Conservation (phyloP, 1,140 invertebrate genomes). For the Drosophila biarmipes region DNA sequence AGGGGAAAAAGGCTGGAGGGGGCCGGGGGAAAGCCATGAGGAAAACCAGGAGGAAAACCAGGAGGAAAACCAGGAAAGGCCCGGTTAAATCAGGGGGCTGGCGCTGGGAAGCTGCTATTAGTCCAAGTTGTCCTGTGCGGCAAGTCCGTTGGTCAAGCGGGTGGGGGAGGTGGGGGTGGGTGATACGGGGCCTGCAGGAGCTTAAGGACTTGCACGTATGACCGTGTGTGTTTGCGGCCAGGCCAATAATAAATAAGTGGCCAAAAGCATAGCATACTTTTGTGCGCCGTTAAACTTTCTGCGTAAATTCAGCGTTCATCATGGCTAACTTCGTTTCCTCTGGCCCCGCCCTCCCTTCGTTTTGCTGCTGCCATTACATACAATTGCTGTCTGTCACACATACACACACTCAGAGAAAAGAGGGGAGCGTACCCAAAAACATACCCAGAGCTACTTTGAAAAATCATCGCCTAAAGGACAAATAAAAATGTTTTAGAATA, state of each 20-base stretch:
- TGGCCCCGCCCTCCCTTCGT: neutral
- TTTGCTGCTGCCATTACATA: conserved; percentile 39
- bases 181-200: conserved; percentile 7
- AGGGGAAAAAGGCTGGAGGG: neutral
- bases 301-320: conserved; percentile 70
- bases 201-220: conserved; percentile 48
- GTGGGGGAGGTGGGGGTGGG: neutral
- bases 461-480: too few relatives aligned
- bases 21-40: neutral
- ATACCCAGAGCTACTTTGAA: too few relatives aligned
- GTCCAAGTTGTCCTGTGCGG: conserved; percentile 65
- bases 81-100: neutral
- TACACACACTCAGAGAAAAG: conserved; percentile 1
- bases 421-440: too few relatives aligned
- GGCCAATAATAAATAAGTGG: conserved; percentile 80
- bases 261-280: conserved; percentile 69
- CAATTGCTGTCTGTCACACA: conserved; percentile 35
- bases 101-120: conserved; percentile 57
- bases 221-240: conserved; percentile 17
- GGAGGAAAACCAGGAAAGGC: conserved; percentile 1
- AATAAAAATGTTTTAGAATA: too few relatives aligned
- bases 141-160: conserved; percentile 45
- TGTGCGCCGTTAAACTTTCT: conserved; percentile 73
- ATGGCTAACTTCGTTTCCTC: conserved; percentile 47
- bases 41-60: neutral